A percentile compares a stretch with the other conserved stretches of the same genome.
Conservation (phyloP, 2,113 vertebrate genomes). For the Oplegnathus fasciatus region DNA sequence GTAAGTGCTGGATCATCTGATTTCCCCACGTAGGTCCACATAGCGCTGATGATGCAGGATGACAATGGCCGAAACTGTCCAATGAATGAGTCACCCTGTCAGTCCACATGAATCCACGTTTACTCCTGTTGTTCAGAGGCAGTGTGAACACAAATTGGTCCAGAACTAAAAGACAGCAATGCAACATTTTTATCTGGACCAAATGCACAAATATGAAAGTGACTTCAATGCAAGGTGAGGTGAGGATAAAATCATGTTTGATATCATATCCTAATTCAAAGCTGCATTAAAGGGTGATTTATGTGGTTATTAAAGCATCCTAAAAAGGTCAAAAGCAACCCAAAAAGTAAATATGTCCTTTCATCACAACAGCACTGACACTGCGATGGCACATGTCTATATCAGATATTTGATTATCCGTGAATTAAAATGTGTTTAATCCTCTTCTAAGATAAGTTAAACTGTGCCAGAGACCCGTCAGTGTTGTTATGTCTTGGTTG, state of each 20-base stretch:
- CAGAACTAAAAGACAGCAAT: neutral
- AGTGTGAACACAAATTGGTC: no score
- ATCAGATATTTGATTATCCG: conserved; percentile 22
- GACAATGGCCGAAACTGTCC: neutral
- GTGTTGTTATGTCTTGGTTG: neutral
- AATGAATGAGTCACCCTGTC: neutral
- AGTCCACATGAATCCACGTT: neutral
- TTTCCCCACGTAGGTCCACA: neutral
- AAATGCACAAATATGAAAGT: neutral
- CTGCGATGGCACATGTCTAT: neutral
- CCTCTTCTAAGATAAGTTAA: conserved; percentile 10
- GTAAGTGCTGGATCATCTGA: neutral
- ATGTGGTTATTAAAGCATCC: neutral
- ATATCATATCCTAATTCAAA: neutral
- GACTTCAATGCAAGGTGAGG: neutral
- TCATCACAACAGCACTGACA: neutral
- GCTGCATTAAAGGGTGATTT: neutral
- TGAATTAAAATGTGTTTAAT: conserved; percentile 41
- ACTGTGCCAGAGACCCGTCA: neutral
- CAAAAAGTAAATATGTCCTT: neutral
- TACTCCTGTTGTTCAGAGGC: no score
- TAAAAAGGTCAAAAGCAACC: neutral
- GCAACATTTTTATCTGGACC: neutral
- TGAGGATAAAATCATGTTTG: neutral
- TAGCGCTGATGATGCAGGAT: neutral